Percentiles rank a stretch among this genome's conserved stretches.
Conservation (phyloP, 1,140 invertebrate species). For the Brachionus sp. region DNA sequence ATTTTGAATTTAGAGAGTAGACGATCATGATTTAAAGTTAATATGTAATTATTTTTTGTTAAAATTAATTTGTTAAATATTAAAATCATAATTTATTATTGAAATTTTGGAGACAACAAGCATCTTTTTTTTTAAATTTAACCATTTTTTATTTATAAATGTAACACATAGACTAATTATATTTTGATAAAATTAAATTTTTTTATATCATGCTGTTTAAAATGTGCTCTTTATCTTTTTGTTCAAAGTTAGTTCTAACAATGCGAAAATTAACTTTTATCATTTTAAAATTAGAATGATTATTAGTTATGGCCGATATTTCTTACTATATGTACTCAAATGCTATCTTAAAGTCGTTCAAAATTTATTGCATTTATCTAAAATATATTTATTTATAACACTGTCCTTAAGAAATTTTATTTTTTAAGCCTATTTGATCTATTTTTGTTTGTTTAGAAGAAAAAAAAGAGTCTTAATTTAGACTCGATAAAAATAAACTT, state of each 20-base stretch:
- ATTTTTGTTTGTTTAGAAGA: too few species aligned
- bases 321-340: background rate
- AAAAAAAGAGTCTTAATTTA: too few species aligned
- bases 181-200: background rate
- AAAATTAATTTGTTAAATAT: background rate
- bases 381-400: too few species aligned
- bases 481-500: too few species aligned
- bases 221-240: background rate
- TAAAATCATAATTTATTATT: slow-evolving; percentile 1
- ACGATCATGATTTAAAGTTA: background rate
- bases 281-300: background rate
- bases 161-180: too few species aligned
- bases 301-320: background rate
- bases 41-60: background rate
- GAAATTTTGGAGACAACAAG: background rate
- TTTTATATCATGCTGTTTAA: background rate
- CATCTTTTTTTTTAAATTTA: too few species aligned
- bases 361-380: background rate
- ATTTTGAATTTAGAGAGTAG: background rate
- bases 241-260: too few species aligned
- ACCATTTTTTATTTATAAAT: too few species aligned
- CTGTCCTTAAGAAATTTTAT: too few species aligned
- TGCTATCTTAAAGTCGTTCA: background rate
- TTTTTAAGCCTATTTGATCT: too few species aligned
- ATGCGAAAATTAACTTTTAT: background rate